A percentile compares a stretch with the other conserved stretches of the same genome.
Conservation (phyloP, 2,113 vertebrate genomes). For the Podocnemis expansa region DNA sequence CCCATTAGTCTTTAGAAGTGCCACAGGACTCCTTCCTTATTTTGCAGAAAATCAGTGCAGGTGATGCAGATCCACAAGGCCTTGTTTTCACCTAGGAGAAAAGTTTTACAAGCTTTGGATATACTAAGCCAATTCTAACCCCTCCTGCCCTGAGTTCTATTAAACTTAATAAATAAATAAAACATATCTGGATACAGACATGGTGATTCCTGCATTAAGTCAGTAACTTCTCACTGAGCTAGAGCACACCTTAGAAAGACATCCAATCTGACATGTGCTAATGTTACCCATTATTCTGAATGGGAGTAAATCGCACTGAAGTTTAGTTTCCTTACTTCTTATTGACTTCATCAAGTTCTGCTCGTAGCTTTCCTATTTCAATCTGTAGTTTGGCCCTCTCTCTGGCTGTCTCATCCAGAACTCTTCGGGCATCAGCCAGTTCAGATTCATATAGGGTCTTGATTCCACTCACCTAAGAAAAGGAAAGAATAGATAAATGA, state of each 20-base stretch:
- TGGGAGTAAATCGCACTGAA: not conserved
- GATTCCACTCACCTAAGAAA: constrained; percentile 86
- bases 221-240: not conserved
- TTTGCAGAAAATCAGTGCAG: too few relatives aligned
- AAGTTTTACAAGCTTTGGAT: too few relatives aligned
- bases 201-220: not conserved
- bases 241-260: not conserved
- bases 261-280: not conserved
- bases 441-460: constrained; percentile 93
- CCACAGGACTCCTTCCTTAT: too few relatives aligned
- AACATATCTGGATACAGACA: too few relatives aligned
- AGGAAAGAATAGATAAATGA: not conserved
- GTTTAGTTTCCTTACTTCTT: constrained; percentile 80
- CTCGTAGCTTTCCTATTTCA: constrained; percentile 88
- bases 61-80: too few relatives aligned
- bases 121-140: too few relatives aligned
- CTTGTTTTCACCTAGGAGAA: too few relatives aligned
- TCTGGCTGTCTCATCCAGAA: constrained; percentile 92
- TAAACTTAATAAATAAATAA: too few relatives aligned
- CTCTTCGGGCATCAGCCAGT: constrained; percentile 90
- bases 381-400: constrained; percentile 94
- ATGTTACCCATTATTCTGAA: not conserved
- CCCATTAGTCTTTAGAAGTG: too few relatives aligned
- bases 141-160: too few relatives aligned
- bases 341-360: constrained; percentile 89